Evolutionary conservation across 1,140 invertebrate genomes (phyloP).

Genomic region (Drosophila murphyi): DNA sequence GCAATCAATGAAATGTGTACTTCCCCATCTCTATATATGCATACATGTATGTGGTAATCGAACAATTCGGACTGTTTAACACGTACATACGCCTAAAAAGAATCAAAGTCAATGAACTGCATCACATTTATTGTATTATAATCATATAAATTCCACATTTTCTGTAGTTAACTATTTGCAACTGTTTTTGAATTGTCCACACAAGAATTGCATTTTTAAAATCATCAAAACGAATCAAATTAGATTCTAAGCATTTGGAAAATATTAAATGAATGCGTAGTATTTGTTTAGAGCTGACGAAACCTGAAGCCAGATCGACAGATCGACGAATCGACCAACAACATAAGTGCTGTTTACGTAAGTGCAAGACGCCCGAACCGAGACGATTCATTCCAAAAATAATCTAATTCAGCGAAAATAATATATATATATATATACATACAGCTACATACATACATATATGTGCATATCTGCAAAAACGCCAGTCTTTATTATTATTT

Average conservation of each 20-base stretch:
- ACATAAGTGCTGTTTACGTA: slow-evolving; percentile 37
- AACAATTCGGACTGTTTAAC: slow-evolving; percentile 1
- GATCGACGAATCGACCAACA: slow-evolving; percentile 3
- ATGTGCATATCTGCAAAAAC: slow-evolving; percentile 9
- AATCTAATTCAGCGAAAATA: slow-evolving; percentile 18
- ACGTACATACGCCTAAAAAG: background rate
- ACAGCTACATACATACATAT: background rate
- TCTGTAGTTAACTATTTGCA: no score
- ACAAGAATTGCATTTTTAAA: background rate
- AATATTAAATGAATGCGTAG: slow-evolving; percentile 9
- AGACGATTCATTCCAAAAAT: slow-evolving; percentile 61
- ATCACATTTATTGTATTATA: no score
- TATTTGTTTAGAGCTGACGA: slow-evolving; percentile 1
- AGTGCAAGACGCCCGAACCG: slow-evolving; percentile 25
- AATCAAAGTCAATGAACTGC: background rate
- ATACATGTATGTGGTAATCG: background rate
- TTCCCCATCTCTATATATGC: slow-evolving; percentile 2
- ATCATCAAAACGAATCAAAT: background rate
- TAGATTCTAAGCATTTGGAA: background rate
- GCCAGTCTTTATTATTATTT: slow-evolving; percentile 21
- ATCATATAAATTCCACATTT: no score
- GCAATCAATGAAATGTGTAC: background rate
- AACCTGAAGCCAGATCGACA: slow-evolving; percentile 2
- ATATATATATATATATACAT: background rate
- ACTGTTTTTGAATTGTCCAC: no score